A percentile compares a stretch with the other conserved stretches of the same genome.
phyloP scores from a whole-genome alignment of 2,797 vertebrate species.

The Hybognathus amarus region DNA sequence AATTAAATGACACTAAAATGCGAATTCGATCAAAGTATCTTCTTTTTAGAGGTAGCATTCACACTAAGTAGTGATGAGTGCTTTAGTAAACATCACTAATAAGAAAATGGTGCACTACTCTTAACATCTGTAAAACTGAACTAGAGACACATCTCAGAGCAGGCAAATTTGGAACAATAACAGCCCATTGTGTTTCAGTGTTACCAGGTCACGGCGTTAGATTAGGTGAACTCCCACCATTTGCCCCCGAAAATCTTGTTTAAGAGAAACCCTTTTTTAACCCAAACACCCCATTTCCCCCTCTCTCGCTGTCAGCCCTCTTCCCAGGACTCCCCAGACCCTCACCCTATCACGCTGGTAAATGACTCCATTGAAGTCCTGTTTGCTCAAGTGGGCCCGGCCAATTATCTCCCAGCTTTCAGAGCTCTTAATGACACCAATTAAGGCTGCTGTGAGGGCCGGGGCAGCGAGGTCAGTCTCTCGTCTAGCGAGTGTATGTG shows the following conservation, averaged over 20 bases:
- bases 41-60: neutral
- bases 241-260: constrained; percentile 30
- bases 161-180: constrained; percentile 26
- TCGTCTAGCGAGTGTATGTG: constrained; percentile 44
- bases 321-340: constrained; percentile 47
- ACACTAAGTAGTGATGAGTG: neutral
- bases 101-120: neutral
- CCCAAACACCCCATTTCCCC: constrained; percentile 40
- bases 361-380: constrained; percentile 64
- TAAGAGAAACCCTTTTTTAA: constrained; percentile 49
- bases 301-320: constrained; percentile 36
- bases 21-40: neutral
- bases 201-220: constrained; percentile 28
- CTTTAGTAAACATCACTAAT: neutral
- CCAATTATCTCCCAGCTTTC: constrained; percentile 63
- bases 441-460: constrained; percentile 59
- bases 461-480: constrained; percentile 55
- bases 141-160: neutral
- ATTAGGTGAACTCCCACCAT: constrained; percentile 30
- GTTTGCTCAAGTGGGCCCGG: constrained; percentile 64
- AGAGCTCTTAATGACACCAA: constrained; percentile 65
- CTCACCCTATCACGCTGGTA: constrained; percentile 55
- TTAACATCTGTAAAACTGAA: neutral
- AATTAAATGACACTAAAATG: neutral
- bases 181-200: constrained; percentile 20